Percentiles rank a stretch among this genome's conserved stretches.
Evolutionary conservation across 1,140 invertebrate genomes (phyloP).

Genomic region (Physella acuta): DNA sequence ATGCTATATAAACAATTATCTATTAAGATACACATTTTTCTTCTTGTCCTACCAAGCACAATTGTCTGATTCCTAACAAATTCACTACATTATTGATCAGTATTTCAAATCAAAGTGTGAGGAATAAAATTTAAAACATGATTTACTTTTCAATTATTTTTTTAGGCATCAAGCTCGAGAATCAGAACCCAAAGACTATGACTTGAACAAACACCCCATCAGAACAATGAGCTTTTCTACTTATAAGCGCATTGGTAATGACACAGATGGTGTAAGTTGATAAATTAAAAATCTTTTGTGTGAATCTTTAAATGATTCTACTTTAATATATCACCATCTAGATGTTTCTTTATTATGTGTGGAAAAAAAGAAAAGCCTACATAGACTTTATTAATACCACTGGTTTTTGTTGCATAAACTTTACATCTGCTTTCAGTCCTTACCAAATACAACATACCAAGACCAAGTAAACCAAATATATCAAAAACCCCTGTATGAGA

Average conservation of each 20-base stretch:
- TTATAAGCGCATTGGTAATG: slow-evolving; percentile 52
- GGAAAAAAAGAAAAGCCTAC: too few species aligned
- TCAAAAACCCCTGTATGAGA: slow-evolving; percentile 46
- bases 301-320: too few species aligned
- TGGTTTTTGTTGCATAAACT: neutral
- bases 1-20: neutral
- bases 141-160: slow-evolving; percentile 11
- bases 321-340: too few species aligned
- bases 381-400: neutral
- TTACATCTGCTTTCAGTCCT: slow-evolving; percentile 37
- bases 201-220: slow-evolving; percentile 44
- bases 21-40: neutral
- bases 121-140: neutral
- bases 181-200: slow-evolving; percentile 59
- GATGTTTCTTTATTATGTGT: too few species aligned
- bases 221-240: slow-evolving; percentile 50
- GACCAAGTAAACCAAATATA: slow-evolving; percentile 46
- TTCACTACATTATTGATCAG: neutral
- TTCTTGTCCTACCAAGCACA: too few species aligned
- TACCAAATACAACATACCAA: slow-evolving; percentile 54
- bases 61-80: too few species aligned
- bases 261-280: slow-evolving; percentile 51
- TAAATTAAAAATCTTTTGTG: too few species aligned
- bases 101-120: neutral
- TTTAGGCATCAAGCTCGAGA: slow-evolving; percentile 58